Percentiles rank a stretch among this genome's conserved stretches.
Conservation (phyloP, 1,140 invertebrate genomes). For the Sinonovacula constricta region DNA sequence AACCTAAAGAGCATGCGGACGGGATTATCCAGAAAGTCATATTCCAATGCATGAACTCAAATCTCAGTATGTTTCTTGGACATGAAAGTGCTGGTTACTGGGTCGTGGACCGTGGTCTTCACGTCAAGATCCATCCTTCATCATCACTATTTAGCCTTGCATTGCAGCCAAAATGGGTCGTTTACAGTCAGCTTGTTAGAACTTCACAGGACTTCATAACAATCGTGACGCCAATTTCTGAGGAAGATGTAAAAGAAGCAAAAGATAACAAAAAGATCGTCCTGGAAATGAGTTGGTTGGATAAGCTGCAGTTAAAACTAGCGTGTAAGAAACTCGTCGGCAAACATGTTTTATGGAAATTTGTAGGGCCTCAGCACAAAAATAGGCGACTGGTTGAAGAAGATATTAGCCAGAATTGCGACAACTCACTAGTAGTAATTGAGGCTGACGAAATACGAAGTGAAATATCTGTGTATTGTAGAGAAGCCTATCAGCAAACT, state of each 20-base stretch:
- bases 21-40: constrained; percentile 54
- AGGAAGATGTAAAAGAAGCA: constrained; percentile 56
- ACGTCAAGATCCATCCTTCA: constrained; percentile 71
- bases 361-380: constrained; percentile 63
- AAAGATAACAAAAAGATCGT: constrained; percentile 31
- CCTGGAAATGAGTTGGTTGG: constrained; percentile 53
- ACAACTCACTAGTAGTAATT: constrained; percentile 51
- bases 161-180: constrained; percentile 64
- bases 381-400: constrained; percentile 57
- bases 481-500: background rate
- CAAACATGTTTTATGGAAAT: constrained; percentile 49
- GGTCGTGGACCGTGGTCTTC: constrained; percentile 49
- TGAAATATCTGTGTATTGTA: constrained; percentile 56
- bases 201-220: constrained; percentile 71
- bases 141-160: constrained; percentile 58
- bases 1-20: constrained; percentile 16
- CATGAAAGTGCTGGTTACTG: constrained; percentile 67
- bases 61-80: constrained; percentile 65
- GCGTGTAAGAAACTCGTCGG: constrained; percentile 58
- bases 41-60: constrained; percentile 54
- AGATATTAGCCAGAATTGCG: constrained; percentile 13
- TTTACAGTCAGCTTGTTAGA: constrained; percentile 61
- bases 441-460: constrained; percentile 61
- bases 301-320: constrained; percentile 35
- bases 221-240: constrained; percentile 62